Percentiles rank a stretch among this genome's conserved stretches.
phyloP scores from a whole-genome alignment of 1,140 invertebrate genomes.

The Drosophila azteca region DNA sequence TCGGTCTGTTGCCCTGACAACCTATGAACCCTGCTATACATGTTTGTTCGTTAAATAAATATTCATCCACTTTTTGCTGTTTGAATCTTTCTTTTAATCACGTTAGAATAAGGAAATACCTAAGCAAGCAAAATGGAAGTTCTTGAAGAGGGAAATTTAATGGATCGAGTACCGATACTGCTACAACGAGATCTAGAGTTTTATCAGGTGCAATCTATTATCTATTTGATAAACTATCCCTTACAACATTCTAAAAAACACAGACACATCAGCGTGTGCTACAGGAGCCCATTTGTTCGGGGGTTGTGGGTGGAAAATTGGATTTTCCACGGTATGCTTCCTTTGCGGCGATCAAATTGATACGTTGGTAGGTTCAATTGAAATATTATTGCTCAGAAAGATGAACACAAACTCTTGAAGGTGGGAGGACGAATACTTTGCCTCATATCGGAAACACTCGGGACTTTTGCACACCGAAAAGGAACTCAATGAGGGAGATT shows the following conservation, averaged over 20 bases:
- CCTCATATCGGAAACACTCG: constrained; percentile 84
- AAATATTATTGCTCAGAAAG: background rate
- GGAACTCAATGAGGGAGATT: constrained; percentile 74
- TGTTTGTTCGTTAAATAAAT: constrained; percentile 53
- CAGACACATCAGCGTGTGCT: constrained; percentile 90
- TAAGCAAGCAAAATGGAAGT: constrained; percentile 87
- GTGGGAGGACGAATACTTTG: constrained; percentile 84
- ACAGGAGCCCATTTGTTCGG: constrained; percentile 89
- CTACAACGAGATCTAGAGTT: constrained; percentile 91
- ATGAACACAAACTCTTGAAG: constrained; percentile 31
- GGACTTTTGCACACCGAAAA: constrained; percentile 83
- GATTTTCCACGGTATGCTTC: constrained; percentile 92
- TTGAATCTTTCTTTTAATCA: background rate
- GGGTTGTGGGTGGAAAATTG: constrained; percentile 89
- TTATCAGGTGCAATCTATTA: constrained; percentile 87
- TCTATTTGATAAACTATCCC: background rate
- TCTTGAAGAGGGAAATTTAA: constrained; percentile 93
- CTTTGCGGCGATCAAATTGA: constrained; percentile 91
- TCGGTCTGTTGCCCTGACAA: constrained; percentile 42
- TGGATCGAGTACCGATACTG: constrained; percentile 91
- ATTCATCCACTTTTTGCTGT: background rate
- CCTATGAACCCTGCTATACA: background rate
- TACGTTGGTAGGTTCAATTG: constrained; percentile 86
- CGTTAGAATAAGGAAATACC: background rate
- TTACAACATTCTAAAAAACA: background rate